Percentiles rank a stretch among this genome's conserved stretches.
These are phyloP conservation scores for Oryzias curvinotus DNA, from an alignment of 2,113 vertebrate genomes.

Conservation along the genomic window DNA sequence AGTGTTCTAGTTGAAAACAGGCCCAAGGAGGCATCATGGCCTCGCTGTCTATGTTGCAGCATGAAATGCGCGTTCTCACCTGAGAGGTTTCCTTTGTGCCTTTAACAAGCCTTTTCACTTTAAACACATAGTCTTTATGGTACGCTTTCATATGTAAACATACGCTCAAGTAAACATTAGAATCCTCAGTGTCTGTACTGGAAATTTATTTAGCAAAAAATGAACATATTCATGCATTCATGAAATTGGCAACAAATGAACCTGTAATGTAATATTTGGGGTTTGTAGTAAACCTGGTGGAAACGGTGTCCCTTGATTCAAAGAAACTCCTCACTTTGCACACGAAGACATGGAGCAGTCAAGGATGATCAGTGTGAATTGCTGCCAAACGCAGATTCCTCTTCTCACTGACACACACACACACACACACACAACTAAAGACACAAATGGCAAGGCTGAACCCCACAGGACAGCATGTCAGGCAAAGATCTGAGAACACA, in stretches of 20 bases:
- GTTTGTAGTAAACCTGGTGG: conserved; percentile 8
- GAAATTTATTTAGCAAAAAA: neutral
- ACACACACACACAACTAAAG: conserved; percentile 29
- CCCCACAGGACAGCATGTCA: conserved; percentile 70
- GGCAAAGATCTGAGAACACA: conserved; percentile 77
- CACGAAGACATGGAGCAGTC: conserved; percentile 33
- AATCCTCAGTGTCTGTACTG: neutral
- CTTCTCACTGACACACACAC: conserved; percentile 33
- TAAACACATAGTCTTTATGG: neutral
- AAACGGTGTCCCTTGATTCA: conserved; percentile 19
- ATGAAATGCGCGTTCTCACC: conserved; percentile 33
- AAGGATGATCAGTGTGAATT: conserved; percentile 59
- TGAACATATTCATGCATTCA: neutral
- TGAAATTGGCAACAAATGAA: conserved; percentile 7
- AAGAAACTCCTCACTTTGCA: conserved; percentile 29
- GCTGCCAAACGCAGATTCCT: conserved; percentile 50
- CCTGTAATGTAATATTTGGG: conserved; percentile 16
- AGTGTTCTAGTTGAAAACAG: conserved; percentile 65
- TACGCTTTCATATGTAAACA: neutral
- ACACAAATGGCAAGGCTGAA: conserved; percentile 36
- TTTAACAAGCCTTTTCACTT: neutral
- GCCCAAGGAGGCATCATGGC: conserved; percentile 55
- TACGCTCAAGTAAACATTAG: neutral
- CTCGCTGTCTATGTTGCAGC: conserved; percentile 34
- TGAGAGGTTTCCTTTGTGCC: conserved; percentile 1